Base-by-base conservation (phyloP, 2,888 invertebrate species). In the Axea sp. region DNA sequence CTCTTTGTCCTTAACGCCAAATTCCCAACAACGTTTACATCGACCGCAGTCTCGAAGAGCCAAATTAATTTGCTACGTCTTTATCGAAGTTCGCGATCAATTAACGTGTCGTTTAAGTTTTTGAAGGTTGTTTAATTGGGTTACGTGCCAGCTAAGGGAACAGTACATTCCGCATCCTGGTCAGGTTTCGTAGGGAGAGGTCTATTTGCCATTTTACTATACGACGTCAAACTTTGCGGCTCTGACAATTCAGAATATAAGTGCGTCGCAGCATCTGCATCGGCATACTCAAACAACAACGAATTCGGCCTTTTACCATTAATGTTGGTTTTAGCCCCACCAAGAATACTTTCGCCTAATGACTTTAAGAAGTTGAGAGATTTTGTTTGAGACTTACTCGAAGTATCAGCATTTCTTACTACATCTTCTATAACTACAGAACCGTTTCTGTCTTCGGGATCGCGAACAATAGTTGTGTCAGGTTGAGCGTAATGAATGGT, bases 151-250 rank as follows among this genome's bases (percentile, higher is more conserved):
- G 67, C 67, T 35, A 72, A 53, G 22, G 75, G 75, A 30, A 68
- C 28, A 22, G 28, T 68, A 30, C 62, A 75, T 24, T 75, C 75
- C n/a, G 45, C 8, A 67, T 83, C 84, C 73, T 84, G 88, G 55
- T 90, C 86, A 9, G 93, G 93, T 82, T 92, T 92, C 73, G 91
- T 91, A 0, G 93, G 93, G 26, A 93, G 87, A n/a, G 93, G 93
- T 75, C 93, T 89, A 80, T 92, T 91, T 17, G 91, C 89, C 92
- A 93, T 92, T 79, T 90, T 91, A 15, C 85, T 88, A 1, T 89
- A 88, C n/a, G 88, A 87, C 22, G 88, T 89, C 0, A 90, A 68
- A 24, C 84, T 86, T 62, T 82, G 84, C 19, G 88, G 87, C 47
- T 89, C 88, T 71, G 89, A 88, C 62, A 91, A 82, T 81, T 91